Conservation (phyloP, 1,140 invertebrate genomes). For the Drosophila rufa region DNA sequence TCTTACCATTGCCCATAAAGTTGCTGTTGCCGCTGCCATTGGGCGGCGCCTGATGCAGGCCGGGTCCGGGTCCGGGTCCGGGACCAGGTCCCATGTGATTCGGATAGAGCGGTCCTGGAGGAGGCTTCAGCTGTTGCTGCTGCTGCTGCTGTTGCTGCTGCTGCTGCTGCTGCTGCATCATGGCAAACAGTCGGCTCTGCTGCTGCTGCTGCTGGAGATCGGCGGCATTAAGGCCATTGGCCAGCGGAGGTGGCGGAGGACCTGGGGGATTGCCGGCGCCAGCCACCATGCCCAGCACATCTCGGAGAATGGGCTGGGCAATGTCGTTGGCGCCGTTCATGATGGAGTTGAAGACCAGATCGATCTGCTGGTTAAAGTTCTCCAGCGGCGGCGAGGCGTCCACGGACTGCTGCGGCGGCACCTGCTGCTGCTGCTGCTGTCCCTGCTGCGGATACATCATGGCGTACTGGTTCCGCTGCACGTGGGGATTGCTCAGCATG, state of each 20-base stretch:
- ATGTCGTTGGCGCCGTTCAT: slow-evolving; percentile 84
- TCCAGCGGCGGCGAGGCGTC: slow-evolving; percentile 74
- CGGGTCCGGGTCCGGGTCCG: slow-evolving; percentile 22
- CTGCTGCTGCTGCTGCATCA: slow-evolving; percentile 72
- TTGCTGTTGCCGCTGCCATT: slow-evolving; percentile 51
- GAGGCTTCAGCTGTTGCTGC: slow-evolving; percentile 42
- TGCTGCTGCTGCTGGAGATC: slow-evolving; percentile 62
- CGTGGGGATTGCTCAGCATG: slow-evolving; percentile 64
- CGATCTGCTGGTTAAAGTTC: slow-evolving; percentile 84
- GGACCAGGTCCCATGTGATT: slow-evolving; percentile 45
- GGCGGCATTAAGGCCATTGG: slow-evolving; percentile 61
- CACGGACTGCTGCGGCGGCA: slow-evolving; percentile 40
- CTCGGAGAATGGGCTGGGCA: slow-evolving; percentile 77
- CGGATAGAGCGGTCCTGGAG: slow-evolving; percentile 47
- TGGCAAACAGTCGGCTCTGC: slow-evolving; percentile 69
- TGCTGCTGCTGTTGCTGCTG: slow-evolving; percentile 45
- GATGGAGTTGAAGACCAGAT: slow-evolving; percentile 82
- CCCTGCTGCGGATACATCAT: slow-evolving; percentile 57
- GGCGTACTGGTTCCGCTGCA: slow-evolving; percentile 67
- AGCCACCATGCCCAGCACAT: slow-evolving; percentile 77
- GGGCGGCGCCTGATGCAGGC: slow-evolving; percentile 38
- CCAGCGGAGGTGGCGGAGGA: slow-evolving; percentile 39
- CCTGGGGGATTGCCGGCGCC: slow-evolving; percentile 27
- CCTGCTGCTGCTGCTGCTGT: slow-evolving; percentile 55
- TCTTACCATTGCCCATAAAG: slow-evolving; percentile 73